phyloP scores from a whole-genome alignment of 2,113 vertebrate species.

The Hippolais icterina region DNA sequence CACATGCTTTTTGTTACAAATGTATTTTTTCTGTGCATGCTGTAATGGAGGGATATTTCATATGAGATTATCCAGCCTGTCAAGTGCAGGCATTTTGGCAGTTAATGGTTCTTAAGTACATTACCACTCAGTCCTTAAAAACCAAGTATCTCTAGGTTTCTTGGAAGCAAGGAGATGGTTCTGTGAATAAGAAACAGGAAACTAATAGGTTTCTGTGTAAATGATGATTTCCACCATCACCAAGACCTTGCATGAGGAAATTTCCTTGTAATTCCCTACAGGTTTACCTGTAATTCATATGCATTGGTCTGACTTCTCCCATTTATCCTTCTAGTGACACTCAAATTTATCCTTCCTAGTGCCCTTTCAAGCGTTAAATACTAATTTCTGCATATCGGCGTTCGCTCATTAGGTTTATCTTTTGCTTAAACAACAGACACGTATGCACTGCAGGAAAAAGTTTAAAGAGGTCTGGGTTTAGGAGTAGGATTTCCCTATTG shows the following conservation, averaged over 20 bases:
- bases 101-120: background rate
- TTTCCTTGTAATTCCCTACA: background rate
- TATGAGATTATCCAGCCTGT: background rate
- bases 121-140: background rate
- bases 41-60: background rate
- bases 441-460: background rate
- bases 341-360: background rate
- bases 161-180: fast-evolving
- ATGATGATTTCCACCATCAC: background rate
- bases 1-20: background rate
- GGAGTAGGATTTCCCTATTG: background rate
- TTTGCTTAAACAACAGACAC: background rate
- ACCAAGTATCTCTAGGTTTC: background rate
- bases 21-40: background rate
- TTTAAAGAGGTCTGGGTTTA: background rate
- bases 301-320: background rate
- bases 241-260: background rate
- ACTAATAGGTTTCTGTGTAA: background rate
- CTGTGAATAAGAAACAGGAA: background rate
- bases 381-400: background rate
- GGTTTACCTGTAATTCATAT: background rate
- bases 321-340: background rate
- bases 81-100: background rate
- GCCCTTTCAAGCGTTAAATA: background rate
- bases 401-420: background rate